Conservation (phyloP, 2,888 invertebrate genomes). For the Sinopyrophorus schimmeli region DNA sequence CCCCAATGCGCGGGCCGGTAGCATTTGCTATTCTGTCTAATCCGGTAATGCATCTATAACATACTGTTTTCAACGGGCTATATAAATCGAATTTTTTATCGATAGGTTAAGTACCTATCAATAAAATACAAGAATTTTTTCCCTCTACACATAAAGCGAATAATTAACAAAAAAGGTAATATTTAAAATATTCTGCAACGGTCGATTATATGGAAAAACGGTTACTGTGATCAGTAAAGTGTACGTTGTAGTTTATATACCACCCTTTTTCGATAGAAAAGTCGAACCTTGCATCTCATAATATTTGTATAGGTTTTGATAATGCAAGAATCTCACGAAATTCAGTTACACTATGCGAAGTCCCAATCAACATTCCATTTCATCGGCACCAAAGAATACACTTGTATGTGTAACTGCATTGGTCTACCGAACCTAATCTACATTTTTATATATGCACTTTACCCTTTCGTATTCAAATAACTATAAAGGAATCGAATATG, state of each 20-base stretch:
- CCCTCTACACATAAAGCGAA: too few species aligned
- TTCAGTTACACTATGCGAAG: slow-evolving; percentile 47
- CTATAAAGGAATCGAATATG: slow-evolving; percentile 54
- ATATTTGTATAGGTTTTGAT: slow-evolving; percentile 22
- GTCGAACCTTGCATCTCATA: slow-evolving; percentile 20
- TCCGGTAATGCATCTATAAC: too few species aligned
- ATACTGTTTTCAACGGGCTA: too few species aligned
- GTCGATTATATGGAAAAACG: slow-evolving; percentile 2
- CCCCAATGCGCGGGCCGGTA: too few species aligned
- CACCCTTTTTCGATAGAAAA: slow-evolving; percentile 5
- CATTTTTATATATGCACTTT: slow-evolving; percentile 53
- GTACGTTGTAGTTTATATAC: background rate
- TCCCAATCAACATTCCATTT: slow-evolving; percentile 41
- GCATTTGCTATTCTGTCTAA: too few species aligned
- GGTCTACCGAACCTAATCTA: slow-evolving; percentile 50
- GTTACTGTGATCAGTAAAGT: background rate
- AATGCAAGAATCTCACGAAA: slow-evolving; percentile 51
- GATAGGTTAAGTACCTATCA: too few species aligned
- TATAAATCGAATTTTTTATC: too few species aligned
- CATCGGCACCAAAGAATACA: slow-evolving; percentile 23
- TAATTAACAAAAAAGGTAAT: too few species aligned
- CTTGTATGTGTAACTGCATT: too few species aligned
- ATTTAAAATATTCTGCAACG: background rate
- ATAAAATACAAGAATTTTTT: too few species aligned
- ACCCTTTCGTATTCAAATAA: slow-evolving; percentile 55